phyloP scores from a whole-genome alignment of 2,888 invertebrate species.

The Calameuta idolon region DNA sequence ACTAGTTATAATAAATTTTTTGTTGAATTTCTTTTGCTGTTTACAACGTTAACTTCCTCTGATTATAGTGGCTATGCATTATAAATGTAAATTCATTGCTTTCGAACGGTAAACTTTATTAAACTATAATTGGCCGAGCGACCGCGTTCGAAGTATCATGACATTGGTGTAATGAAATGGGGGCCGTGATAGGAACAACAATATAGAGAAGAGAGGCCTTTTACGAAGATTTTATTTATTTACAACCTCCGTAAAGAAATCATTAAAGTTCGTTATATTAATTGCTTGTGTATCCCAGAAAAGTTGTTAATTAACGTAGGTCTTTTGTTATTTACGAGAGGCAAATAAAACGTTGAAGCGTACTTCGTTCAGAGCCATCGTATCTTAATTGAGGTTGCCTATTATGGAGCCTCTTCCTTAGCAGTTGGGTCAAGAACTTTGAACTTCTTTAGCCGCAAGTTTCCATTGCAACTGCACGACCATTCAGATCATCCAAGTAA shows the following conservation, averaged over 20 bases:
- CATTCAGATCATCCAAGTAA: not conserved
- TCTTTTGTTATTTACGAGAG: conserved; percentile 20
- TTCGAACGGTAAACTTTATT: not conserved
- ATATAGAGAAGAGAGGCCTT: not conserved
- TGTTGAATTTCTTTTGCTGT: not conserved
- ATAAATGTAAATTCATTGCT: not conserved
- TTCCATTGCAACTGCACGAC: not conserved
- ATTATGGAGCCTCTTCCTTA: conserved; percentile 5
- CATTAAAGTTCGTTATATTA: conserved; percentile 26
- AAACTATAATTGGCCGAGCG: not conserved
- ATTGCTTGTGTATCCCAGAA: conserved; percentile 20
- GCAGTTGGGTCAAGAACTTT: conserved; percentile 5
- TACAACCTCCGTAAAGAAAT: conserved; percentile 21
- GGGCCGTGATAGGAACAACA: not conserved
- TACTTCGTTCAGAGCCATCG: not conserved
- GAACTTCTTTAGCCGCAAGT: not conserved
- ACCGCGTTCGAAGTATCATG: not conserved
- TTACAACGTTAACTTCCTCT: not conserved
- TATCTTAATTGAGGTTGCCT: conserved; percentile 11
- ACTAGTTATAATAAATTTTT: not conserved
- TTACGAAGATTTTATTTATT: conserved; percentile 19
- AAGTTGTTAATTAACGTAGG: conserved; percentile 23
- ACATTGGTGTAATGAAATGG: not conserved
- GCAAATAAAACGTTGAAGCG: conserved; percentile 5
- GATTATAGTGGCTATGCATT: not conserved